A percentile compares a stretch with the other conserved stretches of the same genome.
Conservation (phyloP, 2,113 vertebrate genomes). For the Mungos mungo region DNA sequence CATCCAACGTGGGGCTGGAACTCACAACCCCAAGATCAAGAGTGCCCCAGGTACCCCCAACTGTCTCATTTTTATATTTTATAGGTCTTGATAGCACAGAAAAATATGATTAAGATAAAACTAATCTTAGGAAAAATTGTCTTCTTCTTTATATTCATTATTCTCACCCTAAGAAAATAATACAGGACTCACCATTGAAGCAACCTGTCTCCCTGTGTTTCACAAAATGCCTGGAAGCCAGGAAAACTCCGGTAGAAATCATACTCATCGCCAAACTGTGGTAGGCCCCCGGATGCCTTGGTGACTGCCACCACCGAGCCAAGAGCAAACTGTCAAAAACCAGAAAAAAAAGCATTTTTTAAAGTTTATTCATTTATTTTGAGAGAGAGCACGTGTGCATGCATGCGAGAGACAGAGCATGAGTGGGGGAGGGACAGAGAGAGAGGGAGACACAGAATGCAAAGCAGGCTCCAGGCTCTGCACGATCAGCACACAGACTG, state of each 20-base stretch:
- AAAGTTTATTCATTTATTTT: too few species aligned
- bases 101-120: neutral
- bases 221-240: constrained; percentile 92
- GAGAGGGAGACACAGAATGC: too few species aligned
- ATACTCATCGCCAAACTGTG: constrained; percentile 93
- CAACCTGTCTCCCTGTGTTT: constrained; percentile 89
- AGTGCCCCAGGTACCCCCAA: neutral
- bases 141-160: neutral
- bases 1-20: neutral
- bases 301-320: constrained; percentile 92
- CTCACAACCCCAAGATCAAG: neutral
- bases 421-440: too few species aligned
- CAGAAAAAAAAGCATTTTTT: neutral
- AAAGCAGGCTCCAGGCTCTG: too few species aligned
- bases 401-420: too few species aligned
- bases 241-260: constrained; percentile 98
- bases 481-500: too few species aligned
- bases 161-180: neutral
- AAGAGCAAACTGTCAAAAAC: constrained; percentile 90
- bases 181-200: constrained; percentile 88
- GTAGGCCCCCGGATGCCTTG: constrained; percentile 91
- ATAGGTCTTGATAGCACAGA: neutral
- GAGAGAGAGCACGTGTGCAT: too few species aligned
- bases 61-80: neutral
- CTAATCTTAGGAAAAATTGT: neutral